phyloP scores from a whole-genome alignment of 2,797 vertebrate species.

The Arctocebus calabarensis region DNA sequence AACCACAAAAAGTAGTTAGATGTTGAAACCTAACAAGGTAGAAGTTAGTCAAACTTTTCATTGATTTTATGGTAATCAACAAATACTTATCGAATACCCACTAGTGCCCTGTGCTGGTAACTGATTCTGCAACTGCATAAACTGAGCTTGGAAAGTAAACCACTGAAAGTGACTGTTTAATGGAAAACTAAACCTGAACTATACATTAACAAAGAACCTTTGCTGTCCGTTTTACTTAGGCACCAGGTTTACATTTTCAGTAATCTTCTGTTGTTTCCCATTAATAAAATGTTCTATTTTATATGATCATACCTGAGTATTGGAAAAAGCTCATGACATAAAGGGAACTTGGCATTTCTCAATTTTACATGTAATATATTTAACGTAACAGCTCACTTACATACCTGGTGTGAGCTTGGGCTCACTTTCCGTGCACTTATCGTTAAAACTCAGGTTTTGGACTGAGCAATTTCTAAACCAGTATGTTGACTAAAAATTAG shows the following conservation, averaged over 20 bases:
- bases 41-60: neutral
- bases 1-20: neutral
- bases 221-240: neutral
- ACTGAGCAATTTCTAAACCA: neutral
- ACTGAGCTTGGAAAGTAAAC: neutral
- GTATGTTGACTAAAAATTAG: neutral
- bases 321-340: neutral
- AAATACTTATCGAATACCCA: neutral
- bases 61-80: neutral
- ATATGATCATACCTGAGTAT: neutral
- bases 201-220: neutral
- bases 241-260: neutral
- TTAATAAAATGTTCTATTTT: constrained; percentile 19
- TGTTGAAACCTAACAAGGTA: neutral
- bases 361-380: neutral
- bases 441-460: constrained; percentile 23
- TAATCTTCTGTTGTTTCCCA: constrained; percentile 3
- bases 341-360: neutral
- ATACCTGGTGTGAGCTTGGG: neutral
- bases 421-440: neutral
- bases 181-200: neutral
- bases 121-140: neutral
- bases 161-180: neutral
- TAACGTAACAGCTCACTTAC: neutral
- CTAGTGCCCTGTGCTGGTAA: neutral